Base-by-base conservation (phyloP, 2,888 invertebrate species). In the Meiosimyza decipiens region DNA sequence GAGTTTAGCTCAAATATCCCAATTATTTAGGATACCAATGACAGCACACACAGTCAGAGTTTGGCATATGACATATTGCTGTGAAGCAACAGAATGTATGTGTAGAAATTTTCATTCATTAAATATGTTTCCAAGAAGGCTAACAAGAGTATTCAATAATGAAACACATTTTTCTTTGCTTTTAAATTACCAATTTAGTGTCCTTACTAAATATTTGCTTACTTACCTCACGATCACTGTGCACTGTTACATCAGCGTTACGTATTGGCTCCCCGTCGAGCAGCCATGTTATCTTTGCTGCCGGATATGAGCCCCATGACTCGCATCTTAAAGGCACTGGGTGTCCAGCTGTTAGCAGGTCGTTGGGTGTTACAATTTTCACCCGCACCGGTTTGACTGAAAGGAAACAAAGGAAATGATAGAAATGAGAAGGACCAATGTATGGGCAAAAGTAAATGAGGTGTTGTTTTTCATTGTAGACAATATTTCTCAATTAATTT, bases 241-340 rank as follows among this genome's bases (percentile, higher is more conserved):
- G 90, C 79, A 90, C 90, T 76, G 91, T 90, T 74, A 90, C 88
- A 79, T 90, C 90, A 67, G 91, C 89, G 81, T 90, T 90, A 79
- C 90, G 89, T 81, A 92, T 90, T 78, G 90, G 88, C 80, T 91
- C 90, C 74, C 91, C 91, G 82, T 93, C 93, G 78, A 95, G 89
- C 77, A 93, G 90, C 95, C 95, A 95, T 81, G 92, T 90, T 74
- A 95, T 91, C 85, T 93, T 93, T 4, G 95, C 95, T 15, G 94
- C 92, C 28, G 95, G 95, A 84, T 92, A 92, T 65, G 95, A 95
- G 51, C 95, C 95, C 85, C 93, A 91, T 55, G 94, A 92, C 81
- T 94, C 94, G 85, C 95, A 95, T 75, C 92, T 91, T 77, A 93
- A 90, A 67, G 91, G 91, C 80, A 93, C 90, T 75, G 93, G 91